phyloP scores from a whole-genome alignment of 2,888 invertebrate genomes.

The Aphrophora alni region DNA sequence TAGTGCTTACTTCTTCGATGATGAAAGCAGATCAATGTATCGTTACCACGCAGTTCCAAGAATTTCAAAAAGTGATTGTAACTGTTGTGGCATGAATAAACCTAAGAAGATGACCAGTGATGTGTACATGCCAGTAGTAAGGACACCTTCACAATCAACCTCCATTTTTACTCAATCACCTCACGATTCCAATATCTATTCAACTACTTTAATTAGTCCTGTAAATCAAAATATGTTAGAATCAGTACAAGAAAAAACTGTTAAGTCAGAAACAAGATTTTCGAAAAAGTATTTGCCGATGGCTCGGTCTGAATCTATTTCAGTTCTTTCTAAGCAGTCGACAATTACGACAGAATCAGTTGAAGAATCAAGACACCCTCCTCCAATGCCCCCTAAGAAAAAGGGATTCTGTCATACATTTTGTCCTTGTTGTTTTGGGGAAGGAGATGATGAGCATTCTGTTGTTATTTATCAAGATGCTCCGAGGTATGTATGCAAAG shows the following conservation, averaged over 20 bases:
- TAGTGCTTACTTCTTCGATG: not conserved
- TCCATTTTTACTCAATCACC: not conserved
- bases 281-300: not conserved
- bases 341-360: not conserved
- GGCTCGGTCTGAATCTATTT: not conserved
- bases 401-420: not conserved
- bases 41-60: not conserved
- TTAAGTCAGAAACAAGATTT: not conserved
- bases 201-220: not conserved
- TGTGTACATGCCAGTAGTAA: not conserved
- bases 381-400: not conserved
- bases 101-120: not conserved
- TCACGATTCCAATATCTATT: not conserved
- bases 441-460: not conserved
- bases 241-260: too few relatives aligned
- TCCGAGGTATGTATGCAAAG: not conserved
- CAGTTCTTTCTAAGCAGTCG: not conserved
- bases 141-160: not conserved
- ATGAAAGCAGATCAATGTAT: too few relatives aligned
- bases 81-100: not conserved
- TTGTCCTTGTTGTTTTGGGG: not conserved
- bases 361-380: not conserved
- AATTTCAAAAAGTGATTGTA: not conserved
- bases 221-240: not conserved
- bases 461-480: not conserved